These are phyloP conservation scores for Poecilia picta DNA, from an alignment of 2,797 vertebrate genomes.

Conservation along the genomic window DNA sequence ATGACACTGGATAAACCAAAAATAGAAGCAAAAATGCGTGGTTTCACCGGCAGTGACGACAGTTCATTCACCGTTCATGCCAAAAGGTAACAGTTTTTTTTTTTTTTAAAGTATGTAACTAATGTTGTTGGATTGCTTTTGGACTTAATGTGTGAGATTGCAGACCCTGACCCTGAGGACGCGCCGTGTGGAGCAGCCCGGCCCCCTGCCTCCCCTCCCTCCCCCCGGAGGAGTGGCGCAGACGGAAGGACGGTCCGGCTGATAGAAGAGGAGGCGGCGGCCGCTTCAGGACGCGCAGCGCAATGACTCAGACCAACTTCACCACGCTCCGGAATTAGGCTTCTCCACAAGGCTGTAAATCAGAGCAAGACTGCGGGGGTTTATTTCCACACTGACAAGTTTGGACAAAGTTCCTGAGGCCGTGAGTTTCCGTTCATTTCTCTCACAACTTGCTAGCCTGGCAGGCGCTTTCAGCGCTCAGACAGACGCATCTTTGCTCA, in stretches of 20 bases:
- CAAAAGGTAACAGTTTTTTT: neutral
- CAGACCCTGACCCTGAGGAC: neutral
- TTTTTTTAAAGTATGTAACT: neutral
- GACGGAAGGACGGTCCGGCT: conserved; percentile 69
- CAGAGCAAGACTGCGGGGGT: conserved; percentile 13
- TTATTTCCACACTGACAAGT: neutral
- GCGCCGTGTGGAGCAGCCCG: conserved; percentile 21
- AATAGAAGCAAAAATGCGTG: neutral
- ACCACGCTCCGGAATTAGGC: conserved; percentile 23
- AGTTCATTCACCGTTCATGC: neutral
- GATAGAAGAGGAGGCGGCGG: conserved; percentile 62
- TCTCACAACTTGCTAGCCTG: neutral
- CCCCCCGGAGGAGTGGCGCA: conserved; percentile 80
- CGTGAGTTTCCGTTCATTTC: conserved; percentile 2
- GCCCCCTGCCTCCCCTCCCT: no score
- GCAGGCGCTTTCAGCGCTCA: neutral
- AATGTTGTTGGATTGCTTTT: neutral
- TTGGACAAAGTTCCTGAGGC: conserved; percentile 1
- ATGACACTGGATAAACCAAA: neutral
- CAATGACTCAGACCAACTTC: conserved; percentile 33
- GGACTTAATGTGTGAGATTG: neutral
- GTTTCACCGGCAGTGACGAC: neutral
- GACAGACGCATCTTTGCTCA: neutral
- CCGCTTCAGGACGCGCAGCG: neutral
- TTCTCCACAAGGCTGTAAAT: conserved; percentile 29